Conservation (phyloP, 2,888 invertebrate species). For the Microdon myrmicae region DNA sequence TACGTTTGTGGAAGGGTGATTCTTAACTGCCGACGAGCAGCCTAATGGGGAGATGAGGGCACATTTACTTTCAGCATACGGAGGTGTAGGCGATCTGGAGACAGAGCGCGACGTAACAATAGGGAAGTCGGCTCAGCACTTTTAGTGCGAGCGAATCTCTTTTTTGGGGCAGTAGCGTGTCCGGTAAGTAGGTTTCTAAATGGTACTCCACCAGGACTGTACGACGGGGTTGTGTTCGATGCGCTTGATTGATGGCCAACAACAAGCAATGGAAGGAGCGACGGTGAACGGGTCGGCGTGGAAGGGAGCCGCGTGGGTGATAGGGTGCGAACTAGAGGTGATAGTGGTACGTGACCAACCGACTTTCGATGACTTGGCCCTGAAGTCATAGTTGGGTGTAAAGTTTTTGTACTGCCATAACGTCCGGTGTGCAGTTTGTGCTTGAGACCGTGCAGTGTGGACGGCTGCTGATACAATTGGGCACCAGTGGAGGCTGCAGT, state of each 20-base stretch:
- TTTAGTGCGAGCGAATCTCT: slow-evolving; percentile 79
- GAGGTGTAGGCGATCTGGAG: slow-evolving; percentile 92
- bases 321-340: slow-evolving; percentile 93
- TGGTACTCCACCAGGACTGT: slow-evolving; percentile 73
- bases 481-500: slow-evolving; percentile 62
- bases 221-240: slow-evolving; percentile 81
- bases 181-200: slow-evolving; percentile 32
- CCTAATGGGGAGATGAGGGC: slow-evolving; percentile 84
- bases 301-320: slow-evolving; percentile 87
- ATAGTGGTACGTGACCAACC: slow-evolving; percentile 94
- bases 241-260: slow-evolving; percentile 81
- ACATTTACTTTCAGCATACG: slow-evolving; percentile 85
- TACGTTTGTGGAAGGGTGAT: slow-evolving; percentile 55
- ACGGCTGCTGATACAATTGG: slow-evolving; percentile 82
- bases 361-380: slow-evolving; percentile 85
- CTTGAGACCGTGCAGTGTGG: slow-evolving; percentile 93
- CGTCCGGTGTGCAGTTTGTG: slow-evolving; percentile 80
- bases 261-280: slow-evolving; percentile 83
- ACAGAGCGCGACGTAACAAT: slow-evolving; percentile 84
- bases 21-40: slow-evolving; percentile 69
- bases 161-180: slow-evolving; percentile 67
- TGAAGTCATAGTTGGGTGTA: slow-evolving; percentile 67
- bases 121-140: slow-evolving; percentile 92
- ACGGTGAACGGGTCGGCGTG: slow-evolving; percentile 86
- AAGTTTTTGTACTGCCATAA: slow-evolving; percentile 62